Conservation (phyloP, 2,888 invertebrate genomes). For the Drosophila suboccidentalis region DNA sequence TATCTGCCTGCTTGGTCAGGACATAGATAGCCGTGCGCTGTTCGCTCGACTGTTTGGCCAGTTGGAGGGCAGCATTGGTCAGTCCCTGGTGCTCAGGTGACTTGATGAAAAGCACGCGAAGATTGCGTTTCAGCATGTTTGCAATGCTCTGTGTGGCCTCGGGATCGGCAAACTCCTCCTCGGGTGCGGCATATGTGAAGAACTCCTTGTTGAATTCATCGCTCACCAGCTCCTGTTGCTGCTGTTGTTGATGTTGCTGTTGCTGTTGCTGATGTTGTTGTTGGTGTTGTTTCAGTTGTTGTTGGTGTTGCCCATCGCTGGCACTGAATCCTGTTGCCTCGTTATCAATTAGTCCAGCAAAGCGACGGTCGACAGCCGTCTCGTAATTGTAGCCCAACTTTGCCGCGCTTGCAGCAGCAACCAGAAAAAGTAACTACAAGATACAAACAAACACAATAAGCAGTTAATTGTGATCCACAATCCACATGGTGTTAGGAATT, state of each 20-base stretch:
- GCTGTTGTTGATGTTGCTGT: conserved; percentile 29
- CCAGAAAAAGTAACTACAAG: conserved; percentile 62
- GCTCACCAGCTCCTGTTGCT: conserved; percentile 18
- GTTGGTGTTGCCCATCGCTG: conserved; percentile 27
- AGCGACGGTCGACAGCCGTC: conserved; percentile 56
- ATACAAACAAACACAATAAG: not conserved
- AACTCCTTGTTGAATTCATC: conserved; percentile 81
- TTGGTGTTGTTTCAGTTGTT: conserved; percentile 23
- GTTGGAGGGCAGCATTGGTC: conserved; percentile 74
- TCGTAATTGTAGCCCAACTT: conserved; percentile 76
- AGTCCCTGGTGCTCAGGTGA: conserved; percentile 79
- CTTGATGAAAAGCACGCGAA: conserved; percentile 83
- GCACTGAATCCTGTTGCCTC: conserved; percentile 71
- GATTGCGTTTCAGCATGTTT: conserved; percentile 75
- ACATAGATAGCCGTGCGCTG: conserved; percentile 83
- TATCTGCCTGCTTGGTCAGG: conserved; percentile 78
- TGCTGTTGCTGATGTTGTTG: conserved; percentile 27
- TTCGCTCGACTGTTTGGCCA: conserved; percentile 77
- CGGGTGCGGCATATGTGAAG: conserved; percentile 81
- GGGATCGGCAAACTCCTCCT: conserved; percentile 75
- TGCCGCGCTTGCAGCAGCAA: conserved; percentile 60
- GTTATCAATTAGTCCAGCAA: conserved; percentile 64
- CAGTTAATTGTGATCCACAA: not conserved
- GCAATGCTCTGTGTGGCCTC: conserved; percentile 63
- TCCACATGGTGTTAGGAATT: not conserved